Percentiles rank a stretch among this genome's conserved stretches.
Evolutionary conservation across 2,888 invertebrate genomes (phyloP).

Genomic region (Apodemia mormo): DNA sequence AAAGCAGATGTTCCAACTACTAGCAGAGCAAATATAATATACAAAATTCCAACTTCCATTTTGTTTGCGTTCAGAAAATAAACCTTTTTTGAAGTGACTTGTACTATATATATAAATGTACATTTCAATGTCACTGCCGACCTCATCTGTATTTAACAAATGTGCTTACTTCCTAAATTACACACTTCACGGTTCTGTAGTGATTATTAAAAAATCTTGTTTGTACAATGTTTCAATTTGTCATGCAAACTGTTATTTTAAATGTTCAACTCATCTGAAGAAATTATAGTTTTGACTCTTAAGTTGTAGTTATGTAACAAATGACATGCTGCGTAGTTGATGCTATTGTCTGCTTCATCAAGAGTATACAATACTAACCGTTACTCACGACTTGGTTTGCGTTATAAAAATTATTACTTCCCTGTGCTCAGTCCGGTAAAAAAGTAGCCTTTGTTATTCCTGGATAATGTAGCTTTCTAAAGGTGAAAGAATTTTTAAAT

Average conservation of each 20-base stretch:
- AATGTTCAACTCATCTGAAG: conserved; percentile 2
- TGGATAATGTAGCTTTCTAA: too few species aligned
- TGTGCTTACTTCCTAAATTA: conserved; percentile 46
- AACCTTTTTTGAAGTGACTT: not conserved
- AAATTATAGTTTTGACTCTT: not conserved
- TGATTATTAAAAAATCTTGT: conserved; percentile 45
- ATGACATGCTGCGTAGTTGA: not conserved
- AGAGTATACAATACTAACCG: too few species aligned
- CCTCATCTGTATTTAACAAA: conserved; percentile 33
- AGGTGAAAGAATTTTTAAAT: too few species aligned
- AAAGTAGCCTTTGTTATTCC: too few species aligned
- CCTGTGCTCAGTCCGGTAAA: too few species aligned
- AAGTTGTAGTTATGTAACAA: not conserved
- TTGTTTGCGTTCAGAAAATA: not conserved
- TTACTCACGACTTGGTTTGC: too few species aligned
- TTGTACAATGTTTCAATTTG: conserved; percentile 35
- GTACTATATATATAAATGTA: conserved; percentile 37
- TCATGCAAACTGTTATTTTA: conserved; percentile 14
- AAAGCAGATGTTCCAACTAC: conserved; percentile 39
- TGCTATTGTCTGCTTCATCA: not conserved
- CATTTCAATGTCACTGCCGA: conserved; percentile 42
- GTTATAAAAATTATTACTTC: too few species aligned
- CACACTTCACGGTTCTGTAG: conserved; percentile 36
- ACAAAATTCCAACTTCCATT: conserved; percentile 25
- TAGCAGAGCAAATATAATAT: conserved; percentile 30